phyloP scores from a whole-genome alignment of 2,113 vertebrate species.

The chimpanzee (Pan troglodytes) region NHGRI_mPanTro3-v2.1_pri NC_072418.2:8234501-8235000 shows the following conservation, averaged over 20 bases:
- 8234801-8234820: constrained; percentile 65
- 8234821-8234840: constrained; percentile 19
- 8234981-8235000: background rate
- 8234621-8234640: background rate
- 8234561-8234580: background rate
- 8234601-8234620: background rate
- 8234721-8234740: constrained; percentile 56
- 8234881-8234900: background rate
- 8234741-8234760: constrained; percentile 64
- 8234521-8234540: rapidly evolving
- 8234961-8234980: background rate
- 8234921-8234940: background rate
- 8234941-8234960: background rate
- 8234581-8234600: background rate
- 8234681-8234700: constrained; percentile 67
- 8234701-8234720: constrained; percentile 23
- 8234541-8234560: background rate
- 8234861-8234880: background rate
- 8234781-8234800: constrained; percentile 79
- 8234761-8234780: constrained; percentile 65
- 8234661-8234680: background rate
- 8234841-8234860: background rate
- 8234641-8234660: constrained; percentile 37
- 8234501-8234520: no score
- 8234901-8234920: no score